Percentiles rank a stretch among this genome's conserved stretches.
Conservation (phyloP, 2,797 vertebrate genomes). For the Hoplostethus atlanticus region DNA sequence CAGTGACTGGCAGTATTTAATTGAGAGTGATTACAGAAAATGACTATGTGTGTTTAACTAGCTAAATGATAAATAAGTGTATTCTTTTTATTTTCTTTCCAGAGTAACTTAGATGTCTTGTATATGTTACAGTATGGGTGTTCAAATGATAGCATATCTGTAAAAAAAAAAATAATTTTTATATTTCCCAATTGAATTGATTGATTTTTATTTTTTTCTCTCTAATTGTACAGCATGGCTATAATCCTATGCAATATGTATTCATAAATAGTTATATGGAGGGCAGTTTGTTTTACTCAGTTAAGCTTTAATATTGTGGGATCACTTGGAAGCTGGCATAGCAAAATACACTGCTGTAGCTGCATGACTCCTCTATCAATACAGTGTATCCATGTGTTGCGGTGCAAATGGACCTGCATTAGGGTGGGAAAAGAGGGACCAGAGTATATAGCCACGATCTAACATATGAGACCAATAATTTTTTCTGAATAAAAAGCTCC, state of each 20-base stretch:
- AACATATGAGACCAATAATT: slow-evolving; percentile 93
- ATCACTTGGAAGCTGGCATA: slow-evolving; percentile 89
- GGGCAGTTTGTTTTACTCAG: slow-evolving; percentile 93
- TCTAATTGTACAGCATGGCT: slow-evolving; percentile 96
- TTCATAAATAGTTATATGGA: slow-evolving; percentile 91
- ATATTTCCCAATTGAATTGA: slow-evolving; percentile 83
- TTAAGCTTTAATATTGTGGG: slow-evolving; percentile 92
- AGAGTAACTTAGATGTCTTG: slow-evolving; percentile 88
- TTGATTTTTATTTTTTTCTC: slow-evolving; percentile 89
- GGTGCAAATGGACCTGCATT: slow-evolving; percentile 89
- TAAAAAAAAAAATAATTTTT: slow-evolving; percentile 84
- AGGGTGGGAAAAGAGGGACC: slow-evolving; percentile 82
- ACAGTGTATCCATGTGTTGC: slow-evolving; percentile 92
- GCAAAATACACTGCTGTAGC: slow-evolving; percentile 92
- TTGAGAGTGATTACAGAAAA: slow-evolving; percentile 83
- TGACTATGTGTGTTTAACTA: slow-evolving; percentile 81
- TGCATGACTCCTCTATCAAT: slow-evolving; percentile 96
- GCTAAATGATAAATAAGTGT: slow-evolving; percentile 80
- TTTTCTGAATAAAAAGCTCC: slow-evolving; percentile 96
- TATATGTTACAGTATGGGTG: slow-evolving; percentile 96
- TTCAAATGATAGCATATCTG: slow-evolving; percentile 88
- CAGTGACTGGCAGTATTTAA: slow-evolving; percentile 86
- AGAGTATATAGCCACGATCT: slow-evolving; percentile 90
- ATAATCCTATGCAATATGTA: slow-evolving; percentile 99
- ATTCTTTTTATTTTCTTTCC: slow-evolving; percentile 86